Percentiles rank a stretch among this genome's conserved stretches.
Conservation (phyloP, 2,888 invertebrate species). For the Stictocephala bisonia region DNA sequence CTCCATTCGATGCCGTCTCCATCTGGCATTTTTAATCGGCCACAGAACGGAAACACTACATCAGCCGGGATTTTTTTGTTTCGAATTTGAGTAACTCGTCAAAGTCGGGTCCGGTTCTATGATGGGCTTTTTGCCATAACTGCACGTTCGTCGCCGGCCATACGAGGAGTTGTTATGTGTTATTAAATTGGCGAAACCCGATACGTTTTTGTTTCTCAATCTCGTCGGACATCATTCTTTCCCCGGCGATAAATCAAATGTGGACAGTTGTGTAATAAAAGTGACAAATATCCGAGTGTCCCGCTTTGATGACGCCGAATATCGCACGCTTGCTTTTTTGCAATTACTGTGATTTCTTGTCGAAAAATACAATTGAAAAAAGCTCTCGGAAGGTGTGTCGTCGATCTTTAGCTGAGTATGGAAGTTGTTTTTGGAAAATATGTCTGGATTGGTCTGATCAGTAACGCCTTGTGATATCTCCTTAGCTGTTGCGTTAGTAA, state of each 20-base stretch:
- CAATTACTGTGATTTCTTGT: no score
- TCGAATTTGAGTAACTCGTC: constrained; percentile 20
- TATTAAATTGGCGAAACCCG: constrained; percentile 1
- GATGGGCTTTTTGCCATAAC: constrained; percentile 19
- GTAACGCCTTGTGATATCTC: no score
- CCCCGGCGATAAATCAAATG: constrained; percentile 1
- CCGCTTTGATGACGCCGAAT: constrained; percentile 15
- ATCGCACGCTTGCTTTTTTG: no score
- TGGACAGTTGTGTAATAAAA: neutral
- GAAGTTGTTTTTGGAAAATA: no score
- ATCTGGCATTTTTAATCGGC: no score
- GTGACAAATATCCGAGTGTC: constrained; percentile 12
- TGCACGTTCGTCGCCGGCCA: no score
- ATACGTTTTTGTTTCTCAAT: neutral
- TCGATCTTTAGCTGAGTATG: no score
- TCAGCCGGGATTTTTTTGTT: neutral
- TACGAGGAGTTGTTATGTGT: neutral
- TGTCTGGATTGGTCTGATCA: no score
- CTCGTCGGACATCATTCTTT: constrained; percentile 7
- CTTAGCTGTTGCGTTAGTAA: no score
- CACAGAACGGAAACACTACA: constrained; percentile 1
- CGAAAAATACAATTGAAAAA: no score
- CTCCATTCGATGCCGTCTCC: no score
- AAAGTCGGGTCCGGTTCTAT: constrained; percentile 1
- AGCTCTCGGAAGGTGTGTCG: no score